A percentile compares a stretch with the other conserved stretches of the same genome.
Conservation (phyloP, 1,140 invertebrate genomes). For the Ceratina japonica region DNA sequence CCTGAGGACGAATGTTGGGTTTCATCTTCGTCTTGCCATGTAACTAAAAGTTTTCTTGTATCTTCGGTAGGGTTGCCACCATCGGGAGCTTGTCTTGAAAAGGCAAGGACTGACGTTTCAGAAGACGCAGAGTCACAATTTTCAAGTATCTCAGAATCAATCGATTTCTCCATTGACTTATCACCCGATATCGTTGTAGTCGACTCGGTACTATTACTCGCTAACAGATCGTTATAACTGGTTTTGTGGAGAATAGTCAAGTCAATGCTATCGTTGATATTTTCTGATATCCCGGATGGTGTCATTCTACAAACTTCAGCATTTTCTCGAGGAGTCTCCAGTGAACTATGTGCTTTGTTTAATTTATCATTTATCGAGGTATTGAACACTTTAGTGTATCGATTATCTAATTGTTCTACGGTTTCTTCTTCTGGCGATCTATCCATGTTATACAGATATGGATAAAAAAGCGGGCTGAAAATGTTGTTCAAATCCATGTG, state of each 20-base stretch:
- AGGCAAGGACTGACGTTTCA: constrained; percentile 65
- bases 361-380: constrained; percentile 62
- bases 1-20: constrained; percentile 37
- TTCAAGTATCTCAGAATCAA: constrained; percentile 56
- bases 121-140: constrained; percentile 58
- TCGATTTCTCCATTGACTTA: constrained; percentile 56
- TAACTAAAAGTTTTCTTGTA: constrained; percentile 20
- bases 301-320: constrained; percentile 57
- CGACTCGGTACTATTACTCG: constrained; percentile 65
- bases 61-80: constrained; percentile 76
- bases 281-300: constrained; percentile 65
- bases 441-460: constrained; percentile 60
- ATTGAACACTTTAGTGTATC: constrained; percentile 69
- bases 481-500: constrained; percentile 68
- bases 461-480: constrained; percentile 73
- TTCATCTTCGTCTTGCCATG: constrained; percentile 31
- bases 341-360: constrained; percentile 59
- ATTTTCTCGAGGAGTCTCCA: constrained; percentile 40
- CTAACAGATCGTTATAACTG: constrained; percentile 59
- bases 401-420: constrained; percentile 69
- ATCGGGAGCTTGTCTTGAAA: constrained; percentile 76
- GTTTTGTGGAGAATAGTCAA: constrained; percentile 64
- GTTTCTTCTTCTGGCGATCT: constrained; percentile 66
- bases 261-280: constrained; percentile 65
- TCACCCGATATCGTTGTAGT: constrained; percentile 60